Evolutionary conservation across 2,888 invertebrate genomes (phyloP).

Genomic region (Neria commutata): DNA sequence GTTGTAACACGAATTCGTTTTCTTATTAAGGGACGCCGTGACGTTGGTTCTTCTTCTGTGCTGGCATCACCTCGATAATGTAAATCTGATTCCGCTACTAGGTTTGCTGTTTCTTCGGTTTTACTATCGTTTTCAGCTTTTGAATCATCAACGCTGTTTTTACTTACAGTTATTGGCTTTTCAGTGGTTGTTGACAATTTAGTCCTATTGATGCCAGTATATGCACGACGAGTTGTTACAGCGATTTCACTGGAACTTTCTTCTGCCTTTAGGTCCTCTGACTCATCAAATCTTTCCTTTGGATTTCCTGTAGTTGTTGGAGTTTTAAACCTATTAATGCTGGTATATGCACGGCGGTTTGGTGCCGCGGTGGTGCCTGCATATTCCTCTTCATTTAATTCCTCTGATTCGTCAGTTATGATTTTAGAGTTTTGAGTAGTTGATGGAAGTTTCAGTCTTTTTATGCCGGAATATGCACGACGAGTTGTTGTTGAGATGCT

Average conservation of each 20-base stretch:
- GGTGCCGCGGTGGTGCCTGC: neutral
- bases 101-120: neutral
- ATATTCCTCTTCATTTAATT: neutral
- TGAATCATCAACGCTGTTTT: neutral
- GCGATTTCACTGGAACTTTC: neutral
- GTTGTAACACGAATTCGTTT: too few relatives aligned
- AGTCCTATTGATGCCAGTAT: too few relatives aligned
- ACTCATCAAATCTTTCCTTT: neutral
- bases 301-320: neutral
- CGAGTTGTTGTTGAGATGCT: neutral
- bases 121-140: neutral
- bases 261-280: neutral
- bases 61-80: neutral
- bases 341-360: slow-evolving; percentile 4
- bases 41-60: too few relatives aligned
- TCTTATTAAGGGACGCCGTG: too few relatives aligned
- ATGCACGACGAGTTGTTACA: too few relatives aligned
- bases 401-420: too few relatives aligned
- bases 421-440: neutral
- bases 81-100: neutral
- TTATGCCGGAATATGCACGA: neutral
- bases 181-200: too few relatives aligned
- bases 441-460: neutral
- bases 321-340: neutral
- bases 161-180: too few relatives aligned